Base-by-base conservation (phyloP, 2,113 vertebrate species). In the Rana temporaria region DNA sequence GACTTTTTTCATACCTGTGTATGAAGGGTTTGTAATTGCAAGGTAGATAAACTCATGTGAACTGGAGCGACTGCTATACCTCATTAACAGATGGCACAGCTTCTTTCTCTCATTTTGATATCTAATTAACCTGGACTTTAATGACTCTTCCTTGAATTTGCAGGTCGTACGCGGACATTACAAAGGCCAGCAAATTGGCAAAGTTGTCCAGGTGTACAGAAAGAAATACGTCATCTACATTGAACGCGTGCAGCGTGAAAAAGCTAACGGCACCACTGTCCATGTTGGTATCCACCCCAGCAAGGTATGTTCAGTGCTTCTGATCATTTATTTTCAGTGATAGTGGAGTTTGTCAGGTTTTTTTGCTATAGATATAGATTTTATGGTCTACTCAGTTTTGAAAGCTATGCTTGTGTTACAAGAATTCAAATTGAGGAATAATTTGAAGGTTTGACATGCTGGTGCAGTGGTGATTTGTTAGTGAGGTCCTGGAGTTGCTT, bases 161-260 rank as follows among this genome's bases (percentile, higher is more conserved):
- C 85, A 97, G 97, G 97, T 97, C 81, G 96, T 98, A 38, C 92
- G 95, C 59, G 96, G 97, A 84, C 96, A 98, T 88, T 97, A 96
- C 92, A 98, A 98, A 91, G 96, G 97, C 77, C 97, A 98, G 89
- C 97, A 98, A 85, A 97, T 98, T 0, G 95, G 96, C 86, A 97
- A 98, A 90, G 96, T 97, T 8, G 96, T 98, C 59, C 96, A 97
- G 90, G 97, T 98, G 77, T 98, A 97, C 91, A 95, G 97, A 82
- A 98, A 97, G 87, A 98, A 98, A 8, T 96, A 97, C 0, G 96
- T 97, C 71, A 96, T 97, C 92, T 97, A 97, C 91, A 97, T 97
- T 6, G 96, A 98, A 85, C 94, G 95, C 1, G 97, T 97, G 32
- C 97, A 98, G 91, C 95, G 93, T 6, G 96, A 99, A 89, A 97